Percentiles rank a stretch among this genome's conserved stretches.
These are phyloP conservation scores for Hephaestus fuliginosus DNA, from an alignment of 2,797 vertebrate species.

Conservation along the genomic window DNA sequence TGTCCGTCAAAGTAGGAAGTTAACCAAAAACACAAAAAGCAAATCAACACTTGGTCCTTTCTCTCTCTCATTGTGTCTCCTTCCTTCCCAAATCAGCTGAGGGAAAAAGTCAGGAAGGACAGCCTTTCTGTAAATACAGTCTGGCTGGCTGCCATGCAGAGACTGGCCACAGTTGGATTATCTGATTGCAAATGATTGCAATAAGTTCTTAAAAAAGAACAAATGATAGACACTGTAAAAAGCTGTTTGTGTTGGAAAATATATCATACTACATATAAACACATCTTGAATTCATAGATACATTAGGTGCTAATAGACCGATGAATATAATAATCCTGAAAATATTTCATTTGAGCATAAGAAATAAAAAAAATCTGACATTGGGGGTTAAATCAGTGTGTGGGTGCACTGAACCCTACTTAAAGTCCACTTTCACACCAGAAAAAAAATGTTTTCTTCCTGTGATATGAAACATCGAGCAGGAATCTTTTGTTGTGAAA, in stretches of 20 bases:
- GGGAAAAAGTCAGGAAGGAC: slow-evolving; percentile 62
- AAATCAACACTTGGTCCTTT: slow-evolving; percentile 68
- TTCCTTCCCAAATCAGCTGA: slow-evolving; percentile 77
- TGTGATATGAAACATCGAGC: slow-evolving; percentile 59
- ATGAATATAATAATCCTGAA: neutral
- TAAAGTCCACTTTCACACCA: slow-evolving; percentile 21
- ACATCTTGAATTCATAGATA: neutral
- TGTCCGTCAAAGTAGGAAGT: slow-evolving; percentile 31
- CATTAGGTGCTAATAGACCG: neutral
- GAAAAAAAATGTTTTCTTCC: slow-evolving; percentile 52
- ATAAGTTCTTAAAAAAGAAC: too few species aligned
- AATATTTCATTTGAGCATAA: neutral
- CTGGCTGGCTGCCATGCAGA: too few species aligned
- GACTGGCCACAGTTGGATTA: too few species aligned
- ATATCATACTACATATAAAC: neutral
- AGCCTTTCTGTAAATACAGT: slow-evolving; percentile 19
- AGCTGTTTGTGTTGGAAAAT: neutral
- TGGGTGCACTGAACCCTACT: neutral
- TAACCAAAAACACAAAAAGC: slow-evolving; percentile 62
- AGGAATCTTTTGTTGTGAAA: slow-evolving; percentile 62
- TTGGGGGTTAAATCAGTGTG: neutral
- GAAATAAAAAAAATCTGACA: neutral
- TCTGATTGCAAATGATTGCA: too few species aligned
- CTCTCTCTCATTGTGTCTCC: slow-evolving; percentile 75
- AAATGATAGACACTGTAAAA: too few species aligned